Conservation (phyloP, 2,113 vertebrate genomes). For the Vidua chalybeata region DNA sequence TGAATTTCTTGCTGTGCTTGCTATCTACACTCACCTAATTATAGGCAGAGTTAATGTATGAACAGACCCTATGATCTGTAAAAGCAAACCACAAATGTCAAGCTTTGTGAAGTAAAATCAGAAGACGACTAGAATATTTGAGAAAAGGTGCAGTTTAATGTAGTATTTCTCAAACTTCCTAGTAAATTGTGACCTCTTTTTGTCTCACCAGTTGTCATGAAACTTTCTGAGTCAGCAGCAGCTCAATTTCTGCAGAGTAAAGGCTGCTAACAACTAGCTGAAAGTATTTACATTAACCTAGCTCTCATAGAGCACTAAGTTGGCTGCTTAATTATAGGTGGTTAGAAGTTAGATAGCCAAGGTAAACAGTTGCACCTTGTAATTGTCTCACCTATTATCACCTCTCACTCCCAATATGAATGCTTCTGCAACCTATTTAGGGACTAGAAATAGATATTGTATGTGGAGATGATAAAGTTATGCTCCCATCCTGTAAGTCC, state of each 20-base stretch:
- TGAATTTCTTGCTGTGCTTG: slow-evolving; percentile 29
- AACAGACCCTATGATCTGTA: slow-evolving; percentile 13
- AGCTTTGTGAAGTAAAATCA: neutral
- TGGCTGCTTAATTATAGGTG: neutral
- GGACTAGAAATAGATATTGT: neutral
- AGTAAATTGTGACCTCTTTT: slow-evolving; percentile 2
- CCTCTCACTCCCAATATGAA: neutral
- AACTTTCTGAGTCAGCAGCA: slow-evolving; percentile 16
- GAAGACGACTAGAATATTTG: neutral
- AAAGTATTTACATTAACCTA: neutral
- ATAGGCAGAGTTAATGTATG: neutral
- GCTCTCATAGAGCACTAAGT: neutral
- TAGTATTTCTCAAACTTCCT: neutral
- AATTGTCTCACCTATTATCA: neutral
- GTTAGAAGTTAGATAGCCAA: neutral
- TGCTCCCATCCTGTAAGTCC: neutral
- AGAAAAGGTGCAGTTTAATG: neutral
- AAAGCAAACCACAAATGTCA: slow-evolving; percentile 36
- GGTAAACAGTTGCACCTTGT: neutral
- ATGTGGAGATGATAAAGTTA: neutral
- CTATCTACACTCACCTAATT: neutral
- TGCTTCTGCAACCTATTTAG: neutral
- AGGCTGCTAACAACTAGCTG: neutral
- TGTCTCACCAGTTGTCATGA: neutral
- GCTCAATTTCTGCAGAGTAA: neutral